phyloP scores from a whole-genome alignment of 2,888 invertebrate genomes.

The Timandra comae region DNA sequence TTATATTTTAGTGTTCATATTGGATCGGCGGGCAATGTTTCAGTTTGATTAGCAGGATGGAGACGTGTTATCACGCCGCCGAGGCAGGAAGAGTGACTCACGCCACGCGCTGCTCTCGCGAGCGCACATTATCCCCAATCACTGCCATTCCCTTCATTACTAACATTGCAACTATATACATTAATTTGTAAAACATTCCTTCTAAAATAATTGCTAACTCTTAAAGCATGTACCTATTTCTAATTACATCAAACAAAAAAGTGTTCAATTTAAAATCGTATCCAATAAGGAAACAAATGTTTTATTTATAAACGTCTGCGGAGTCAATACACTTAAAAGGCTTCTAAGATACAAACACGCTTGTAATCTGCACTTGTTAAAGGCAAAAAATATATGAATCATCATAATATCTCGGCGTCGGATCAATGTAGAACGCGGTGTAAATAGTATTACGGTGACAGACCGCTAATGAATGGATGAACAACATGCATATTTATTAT shows the following conservation, averaged over 20 bases:
- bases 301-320: constrained; percentile 14
- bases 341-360: constrained; percentile 23
- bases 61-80: constrained; percentile 59
- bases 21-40: constrained; percentile 48
- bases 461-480: constrained; percentile 30
- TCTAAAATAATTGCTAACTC: too few relatives aligned
- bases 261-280: too few relatives aligned
- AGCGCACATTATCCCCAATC: constrained; percentile 58
- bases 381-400: constrained; percentile 37
- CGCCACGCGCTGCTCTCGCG: constrained; percentile 27
- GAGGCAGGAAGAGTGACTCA: constrained; percentile 71
- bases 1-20: constrained; percentile 46
- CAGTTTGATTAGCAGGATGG: constrained; percentile 70
- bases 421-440: constrained; percentile 29
- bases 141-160: too few relatives aligned
- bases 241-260: too few relatives aligned
- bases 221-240: too few relatives aligned
- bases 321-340: constrained; percentile 22
- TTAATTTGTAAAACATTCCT: too few relatives aligned
- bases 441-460: constrained; percentile 43
- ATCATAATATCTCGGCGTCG: constrained; percentile 18
- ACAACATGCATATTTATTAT: constrained; percentile 21
- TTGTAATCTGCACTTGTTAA: constrained; percentile 23
- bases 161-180: too few relatives aligned
- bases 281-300: constrained; percentile 11